A percentile compares a stretch with the other conserved stretches of the same genome.
These are phyloP conservation scores for Plebejus anna DNA, from an alignment of 2,888 invertebrate species.

Conservation along the genomic window DNA sequence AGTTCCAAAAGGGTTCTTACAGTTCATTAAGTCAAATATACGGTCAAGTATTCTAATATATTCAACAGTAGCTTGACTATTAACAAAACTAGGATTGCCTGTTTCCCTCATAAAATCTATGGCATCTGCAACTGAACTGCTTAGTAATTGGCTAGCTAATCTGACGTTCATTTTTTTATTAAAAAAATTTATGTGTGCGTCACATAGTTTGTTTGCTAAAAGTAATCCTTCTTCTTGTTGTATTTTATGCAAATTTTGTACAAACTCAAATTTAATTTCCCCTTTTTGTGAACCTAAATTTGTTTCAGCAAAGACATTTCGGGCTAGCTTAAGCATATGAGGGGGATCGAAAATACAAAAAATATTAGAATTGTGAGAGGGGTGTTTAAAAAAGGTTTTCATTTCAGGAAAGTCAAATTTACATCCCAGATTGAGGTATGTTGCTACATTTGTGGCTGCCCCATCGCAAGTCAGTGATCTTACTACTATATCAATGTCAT, in stretches of 20 bases:
- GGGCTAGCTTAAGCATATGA: constrained; percentile 24
- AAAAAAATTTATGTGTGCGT: not conserved
- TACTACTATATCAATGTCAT: not conserved
- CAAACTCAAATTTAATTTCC: not conserved
- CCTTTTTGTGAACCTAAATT: not conserved
- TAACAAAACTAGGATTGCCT: not conserved
- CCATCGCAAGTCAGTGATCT: not conserved
- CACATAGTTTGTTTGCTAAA: constrained; percentile 1
- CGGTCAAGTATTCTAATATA: constrained; percentile 18
- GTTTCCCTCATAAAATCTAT: constrained; percentile 18
- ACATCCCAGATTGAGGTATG: not conserved
- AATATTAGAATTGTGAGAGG: not conserved
- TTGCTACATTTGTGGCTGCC: not conserved
- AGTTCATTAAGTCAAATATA: constrained; percentile 18
- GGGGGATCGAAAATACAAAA: not conserved
- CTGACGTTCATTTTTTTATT: not conserved
- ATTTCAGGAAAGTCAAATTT: not conserved
- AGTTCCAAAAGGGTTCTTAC: not conserved
- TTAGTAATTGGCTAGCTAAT: not conserved
- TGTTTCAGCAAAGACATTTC: constrained; percentile 18
- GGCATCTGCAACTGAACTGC: constrained; percentile 13
- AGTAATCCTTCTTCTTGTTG: constrained; percentile 16
- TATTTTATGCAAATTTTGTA: not conserved
- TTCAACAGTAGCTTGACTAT: constrained; percentile 22
- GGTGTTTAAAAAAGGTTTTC: not conserved